Conservation (phyloP, 2,888 invertebrate species). For the Beris chalybata region DNA sequence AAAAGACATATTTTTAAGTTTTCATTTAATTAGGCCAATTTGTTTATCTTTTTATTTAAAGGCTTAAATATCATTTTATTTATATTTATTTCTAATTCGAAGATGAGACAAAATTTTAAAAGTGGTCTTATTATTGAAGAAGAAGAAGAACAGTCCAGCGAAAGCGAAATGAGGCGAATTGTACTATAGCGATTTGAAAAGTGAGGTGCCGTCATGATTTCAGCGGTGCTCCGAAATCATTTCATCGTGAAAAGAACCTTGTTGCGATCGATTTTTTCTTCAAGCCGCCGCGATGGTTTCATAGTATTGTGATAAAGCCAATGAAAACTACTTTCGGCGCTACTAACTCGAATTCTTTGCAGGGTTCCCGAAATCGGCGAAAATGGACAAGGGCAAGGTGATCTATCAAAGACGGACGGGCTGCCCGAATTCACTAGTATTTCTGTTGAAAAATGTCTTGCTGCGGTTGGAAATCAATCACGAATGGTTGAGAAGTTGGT, state of each 20-base stretch:
- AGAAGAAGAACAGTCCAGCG: too few species aligned
- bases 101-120: too few species aligned
- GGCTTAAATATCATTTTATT: too few species aligned
- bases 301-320: conserved; percentile 54
- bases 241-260: background rate
- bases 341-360: conserved; percentile 43
- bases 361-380: conserved; percentile 83
- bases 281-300: conserved; percentile 26
- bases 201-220: conserved; percentile 4
- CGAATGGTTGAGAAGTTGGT: conserved; percentile 79
- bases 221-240: background rate
- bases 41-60: too few species aligned
- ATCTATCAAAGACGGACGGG: conserved; percentile 68
- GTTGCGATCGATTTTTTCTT: background rate
- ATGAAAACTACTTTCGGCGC: conserved; percentile 1
- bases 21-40: too few species aligned
- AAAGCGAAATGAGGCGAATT: too few species aligned
- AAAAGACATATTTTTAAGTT: too few species aligned
- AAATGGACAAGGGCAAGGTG: conserved; percentile 75
- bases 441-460: conserved; percentile 81
- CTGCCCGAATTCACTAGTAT: conserved; percentile 80
- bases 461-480: conserved; percentile 80
- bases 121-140: too few species aligned
- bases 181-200: too few species aligned
- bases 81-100: too few species aligned